Evolutionary conservation across 64 coral and sea anemone genomes (phyloP).

Genomic region (Acropora tenuis): DNA sequence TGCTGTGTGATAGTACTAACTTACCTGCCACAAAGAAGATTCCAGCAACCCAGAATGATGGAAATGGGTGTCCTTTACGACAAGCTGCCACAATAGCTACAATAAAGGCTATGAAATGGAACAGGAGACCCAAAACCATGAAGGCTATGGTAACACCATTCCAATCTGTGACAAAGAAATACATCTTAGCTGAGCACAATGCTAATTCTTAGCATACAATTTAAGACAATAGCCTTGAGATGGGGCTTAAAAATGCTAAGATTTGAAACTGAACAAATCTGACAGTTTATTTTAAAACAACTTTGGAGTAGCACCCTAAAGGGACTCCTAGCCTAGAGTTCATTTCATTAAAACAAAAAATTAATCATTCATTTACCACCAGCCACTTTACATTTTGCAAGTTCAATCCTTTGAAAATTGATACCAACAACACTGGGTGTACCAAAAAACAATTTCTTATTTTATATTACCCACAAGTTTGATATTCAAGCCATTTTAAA

Average conservation of each 20-base stretch:
- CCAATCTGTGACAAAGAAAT: constrained; percentile 64
- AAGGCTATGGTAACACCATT: constrained; percentile 85
- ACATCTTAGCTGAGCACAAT: background rate
- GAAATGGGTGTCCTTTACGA: constrained; percentile 87
- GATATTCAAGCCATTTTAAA: too few relatives aligned
- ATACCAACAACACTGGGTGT: too few relatives aligned
- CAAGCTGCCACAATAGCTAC: constrained; percentile 74
- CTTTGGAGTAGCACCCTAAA: too few relatives aligned
- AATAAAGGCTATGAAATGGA: constrained; percentile 78
- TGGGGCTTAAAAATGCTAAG: too few relatives aligned
- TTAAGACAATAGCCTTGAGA: too few relatives aligned
- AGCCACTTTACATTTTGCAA: background rate
- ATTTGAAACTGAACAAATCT: background rate
- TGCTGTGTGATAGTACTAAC: too few relatives aligned
- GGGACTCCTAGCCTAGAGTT: too few relatives aligned
- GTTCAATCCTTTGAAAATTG: background rate
- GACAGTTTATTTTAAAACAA: too few relatives aligned
- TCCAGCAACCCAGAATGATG: constrained; percentile 70
- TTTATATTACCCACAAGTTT: too few relatives aligned
- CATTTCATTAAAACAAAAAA: background rate
- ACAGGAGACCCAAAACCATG: constrained; percentile 70
- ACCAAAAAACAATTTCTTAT: too few relatives aligned
- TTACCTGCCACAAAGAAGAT: constrained; percentile 79
- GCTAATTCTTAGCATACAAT: too few relatives aligned
- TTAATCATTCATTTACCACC: background rate